Evolutionary conservation across 2,888 invertebrate species (phyloP), one percentile per base, ranked within the genome.

Genomic region (Dastarcus helophoroides): DNA sequence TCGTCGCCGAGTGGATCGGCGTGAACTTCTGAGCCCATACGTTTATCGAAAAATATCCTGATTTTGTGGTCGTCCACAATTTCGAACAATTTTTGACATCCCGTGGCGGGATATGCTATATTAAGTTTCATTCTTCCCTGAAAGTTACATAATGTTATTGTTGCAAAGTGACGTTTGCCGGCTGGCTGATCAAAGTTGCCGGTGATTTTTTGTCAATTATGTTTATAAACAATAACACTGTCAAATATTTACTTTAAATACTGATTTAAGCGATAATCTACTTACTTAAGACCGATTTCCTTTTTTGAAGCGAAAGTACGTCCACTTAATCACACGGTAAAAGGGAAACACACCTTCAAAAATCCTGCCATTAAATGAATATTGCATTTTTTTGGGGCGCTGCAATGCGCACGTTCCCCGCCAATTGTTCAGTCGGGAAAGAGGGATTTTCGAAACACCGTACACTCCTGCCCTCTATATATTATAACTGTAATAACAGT

Each of bases 61-160:
- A 95, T 71, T 70, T 94, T 95, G 65, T 88, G 90, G 67, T 97
- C 95, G 69, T 97, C 95, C 42, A 89, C 86, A 47, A 95, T 82
- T 68, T 97, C 95, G 62, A 95, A 79, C 41, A 93, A 69, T 65
- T 97, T 97, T 67, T 98, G 95, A 65, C 88, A 86, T 67, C 95
- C 97, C 67, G 94, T 91, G 38, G 90, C 90, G 65, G 95, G 95
- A 73, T 75, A 94, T 31, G 94, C 86, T 58, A 97, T 85, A 75
- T 97, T 97, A 55, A 97, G 69, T 91, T 97, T 54, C 55, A 54
- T 55, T 14, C 28, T 29, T 14, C 6, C 23, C 32, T 35, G 25
- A 17, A 37, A 36, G n/a, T n/a, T n/a, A n/a, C n/a, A n/a, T n/a
- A n/a, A n/a, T n/a, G n/a, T n/a, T n/a, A n/a, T n/a, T n/a, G n/a